phyloP scores from a whole-genome alignment of 2,888 invertebrate genomes.

The Scaeva pyrastri region DNA sequence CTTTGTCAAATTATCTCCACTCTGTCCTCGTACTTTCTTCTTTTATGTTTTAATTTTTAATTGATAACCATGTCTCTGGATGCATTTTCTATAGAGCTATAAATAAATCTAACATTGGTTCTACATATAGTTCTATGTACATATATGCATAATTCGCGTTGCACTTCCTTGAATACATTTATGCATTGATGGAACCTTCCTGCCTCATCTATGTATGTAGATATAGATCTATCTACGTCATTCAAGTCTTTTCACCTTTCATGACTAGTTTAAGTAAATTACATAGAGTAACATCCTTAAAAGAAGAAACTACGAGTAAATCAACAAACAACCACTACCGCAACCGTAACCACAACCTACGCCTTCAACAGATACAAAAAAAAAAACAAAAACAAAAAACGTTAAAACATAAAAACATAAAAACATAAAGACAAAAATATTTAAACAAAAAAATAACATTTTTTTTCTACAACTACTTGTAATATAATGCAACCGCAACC shows the following conservation, averaged over 20 bases:
- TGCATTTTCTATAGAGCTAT: neutral
- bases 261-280: conserved; percentile 39
- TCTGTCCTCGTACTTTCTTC: no score
- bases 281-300: conserved; percentile 48
- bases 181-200: neutral
- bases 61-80: neutral
- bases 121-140: neutral
- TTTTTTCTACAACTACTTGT: conserved; percentile 69
- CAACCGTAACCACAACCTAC: conserved; percentile 9
- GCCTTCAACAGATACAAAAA: conserved; percentile 15
- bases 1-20: no score
- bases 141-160: neutral
- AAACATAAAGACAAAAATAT: conserved; percentile 39
- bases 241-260: conserved; percentile 49
- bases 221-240: conserved; percentile 9
- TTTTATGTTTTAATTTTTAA: neutral
- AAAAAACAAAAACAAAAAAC: conserved; percentile 20
- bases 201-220: neutral
- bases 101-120: neutral
- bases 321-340: conserved; percentile 16
- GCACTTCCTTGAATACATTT: neutral
- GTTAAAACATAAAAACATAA: conserved; percentile 21
- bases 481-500: conserved; percentile 61
- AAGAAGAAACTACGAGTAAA: conserved; percentile 18
- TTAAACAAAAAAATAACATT: conserved; percentile 49